Conservation (phyloP, 2,797 vertebrate species). For the Podargus strigoides region DNA sequence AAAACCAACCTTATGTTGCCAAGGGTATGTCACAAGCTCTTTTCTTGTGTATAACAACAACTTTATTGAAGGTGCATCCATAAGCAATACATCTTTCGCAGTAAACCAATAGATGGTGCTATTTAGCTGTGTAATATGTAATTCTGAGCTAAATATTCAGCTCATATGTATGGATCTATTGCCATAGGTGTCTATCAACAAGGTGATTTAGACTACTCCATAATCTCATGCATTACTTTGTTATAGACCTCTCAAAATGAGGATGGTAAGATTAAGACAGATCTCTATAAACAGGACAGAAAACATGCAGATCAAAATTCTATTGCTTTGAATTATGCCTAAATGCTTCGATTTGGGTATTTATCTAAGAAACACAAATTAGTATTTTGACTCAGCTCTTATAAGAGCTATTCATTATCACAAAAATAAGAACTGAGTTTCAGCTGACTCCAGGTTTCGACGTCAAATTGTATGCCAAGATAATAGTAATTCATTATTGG, state of each 20-base stretch:
- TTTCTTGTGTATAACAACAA: background rate
- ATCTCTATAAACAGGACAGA: background rate
- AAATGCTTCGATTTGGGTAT: background rate
- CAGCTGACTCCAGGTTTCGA: background rate
- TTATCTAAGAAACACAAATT: background rate
- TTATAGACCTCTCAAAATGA: background rate
- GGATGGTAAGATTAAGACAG: background rate
- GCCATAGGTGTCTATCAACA: background rate
- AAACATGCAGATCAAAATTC: background rate
- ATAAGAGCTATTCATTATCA: background rate
- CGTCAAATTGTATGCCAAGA: background rate
- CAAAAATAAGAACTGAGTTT: background rate
- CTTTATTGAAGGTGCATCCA: background rate
- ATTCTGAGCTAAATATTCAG: background rate
- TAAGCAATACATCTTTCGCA: background rate
- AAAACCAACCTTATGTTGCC: background rate
- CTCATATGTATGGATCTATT: background rate
- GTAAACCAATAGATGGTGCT: conserved; percentile 50
- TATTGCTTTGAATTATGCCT: background rate
- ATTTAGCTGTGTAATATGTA: conserved; percentile 31
- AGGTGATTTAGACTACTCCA: background rate
- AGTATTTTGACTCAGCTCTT: background rate
- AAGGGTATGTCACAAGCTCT: background rate
- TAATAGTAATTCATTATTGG: background rate
- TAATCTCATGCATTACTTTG: background rate